phyloP scores from a whole-genome alignment of 2,113 vertebrate species.

The Gadus macrocephalus region DNA sequence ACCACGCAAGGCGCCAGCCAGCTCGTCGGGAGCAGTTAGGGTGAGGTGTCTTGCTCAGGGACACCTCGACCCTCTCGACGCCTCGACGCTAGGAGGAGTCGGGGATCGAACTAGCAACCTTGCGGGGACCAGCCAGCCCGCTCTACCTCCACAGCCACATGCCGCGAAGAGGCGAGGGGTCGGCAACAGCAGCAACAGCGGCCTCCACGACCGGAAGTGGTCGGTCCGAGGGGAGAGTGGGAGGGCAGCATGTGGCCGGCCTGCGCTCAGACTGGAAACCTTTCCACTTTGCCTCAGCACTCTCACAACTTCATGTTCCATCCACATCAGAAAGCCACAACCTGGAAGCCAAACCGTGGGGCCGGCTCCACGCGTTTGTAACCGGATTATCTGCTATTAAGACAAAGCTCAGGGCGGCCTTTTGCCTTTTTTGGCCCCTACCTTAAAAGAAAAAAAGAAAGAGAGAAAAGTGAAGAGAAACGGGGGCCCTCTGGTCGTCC shows the following conservation, averaged over 20 bases:
- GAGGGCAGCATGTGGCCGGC: conserved; percentile 51
- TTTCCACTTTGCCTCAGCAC: conserved; percentile 45
- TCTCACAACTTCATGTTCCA: conserved; percentile 58
- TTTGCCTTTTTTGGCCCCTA: conserved; percentile 31
- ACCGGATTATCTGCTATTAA: conserved; percentile 68
- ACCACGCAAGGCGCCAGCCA: no score
- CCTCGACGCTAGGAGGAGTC: no score
- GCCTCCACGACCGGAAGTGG: not conserved
- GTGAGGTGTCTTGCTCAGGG: no score
- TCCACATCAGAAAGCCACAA: conserved; percentile 67
- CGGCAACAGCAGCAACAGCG: not conserved
- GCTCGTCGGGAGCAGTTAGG: no score
- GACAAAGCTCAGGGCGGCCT: conserved; percentile 50
- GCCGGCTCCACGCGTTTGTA: conserved; percentile 64
- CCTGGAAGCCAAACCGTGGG: conserved; percentile 65
- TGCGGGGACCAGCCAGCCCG: no score
- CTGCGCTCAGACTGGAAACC: conserved; percentile 38
- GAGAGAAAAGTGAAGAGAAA: conserved; percentile 18
- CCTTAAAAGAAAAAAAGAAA: not conserved
- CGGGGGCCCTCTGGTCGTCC: conserved; percentile 32
- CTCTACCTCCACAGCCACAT: no score
- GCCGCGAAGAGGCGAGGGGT: not conserved
- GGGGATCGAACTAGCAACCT: no score
- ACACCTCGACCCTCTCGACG: no score
- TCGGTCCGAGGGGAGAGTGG: conserved; percentile 41